phyloP scores from a whole-genome alignment of 2,113 vertebrate species.

The Ursus arctos region DNA sequence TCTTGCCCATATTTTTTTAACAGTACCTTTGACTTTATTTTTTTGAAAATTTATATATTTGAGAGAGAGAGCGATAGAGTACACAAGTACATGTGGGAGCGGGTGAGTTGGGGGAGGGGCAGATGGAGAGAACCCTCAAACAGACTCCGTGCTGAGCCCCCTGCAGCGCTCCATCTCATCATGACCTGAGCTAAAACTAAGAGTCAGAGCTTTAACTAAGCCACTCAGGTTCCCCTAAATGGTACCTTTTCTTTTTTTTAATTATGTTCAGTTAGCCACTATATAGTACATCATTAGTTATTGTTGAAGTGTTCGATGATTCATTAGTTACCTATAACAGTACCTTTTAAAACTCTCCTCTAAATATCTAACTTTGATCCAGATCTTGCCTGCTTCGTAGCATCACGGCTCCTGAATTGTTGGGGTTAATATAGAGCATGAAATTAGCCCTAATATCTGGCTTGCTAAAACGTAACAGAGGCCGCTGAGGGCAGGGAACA shows the following conservation, averaged over 20 bases:
- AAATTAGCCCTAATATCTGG: no score
- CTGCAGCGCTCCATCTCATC: not conserved
- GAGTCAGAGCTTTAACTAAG: not conserved
- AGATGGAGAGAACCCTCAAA: not conserved
- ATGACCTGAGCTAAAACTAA: not conserved
- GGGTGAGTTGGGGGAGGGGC: not conserved
- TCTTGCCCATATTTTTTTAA: not conserved
- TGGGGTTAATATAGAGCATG: no score
- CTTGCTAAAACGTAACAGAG: no score
- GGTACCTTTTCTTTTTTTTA: not conserved
- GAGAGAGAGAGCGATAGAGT: not conserved
- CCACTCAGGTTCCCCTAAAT: not conserved
- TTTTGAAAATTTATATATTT: no score
- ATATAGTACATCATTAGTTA: no score
- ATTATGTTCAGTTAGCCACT: no score
- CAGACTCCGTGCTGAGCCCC: not conserved
- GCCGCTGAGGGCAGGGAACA: no score
- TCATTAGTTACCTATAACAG: not conserved
- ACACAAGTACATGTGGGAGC: rapidly evolving
- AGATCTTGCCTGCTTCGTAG: not conserved
- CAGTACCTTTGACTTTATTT: not conserved
- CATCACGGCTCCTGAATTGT: not conserved
- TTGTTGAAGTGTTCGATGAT: no score
- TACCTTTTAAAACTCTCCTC: not conserved
- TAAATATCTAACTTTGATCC: not conserved